A percentile compares a stretch with the other conserved stretches of the same genome.
Conservation (phyloP, 2,113 vertebrate genomes). For the Bufo bufo region DNA sequence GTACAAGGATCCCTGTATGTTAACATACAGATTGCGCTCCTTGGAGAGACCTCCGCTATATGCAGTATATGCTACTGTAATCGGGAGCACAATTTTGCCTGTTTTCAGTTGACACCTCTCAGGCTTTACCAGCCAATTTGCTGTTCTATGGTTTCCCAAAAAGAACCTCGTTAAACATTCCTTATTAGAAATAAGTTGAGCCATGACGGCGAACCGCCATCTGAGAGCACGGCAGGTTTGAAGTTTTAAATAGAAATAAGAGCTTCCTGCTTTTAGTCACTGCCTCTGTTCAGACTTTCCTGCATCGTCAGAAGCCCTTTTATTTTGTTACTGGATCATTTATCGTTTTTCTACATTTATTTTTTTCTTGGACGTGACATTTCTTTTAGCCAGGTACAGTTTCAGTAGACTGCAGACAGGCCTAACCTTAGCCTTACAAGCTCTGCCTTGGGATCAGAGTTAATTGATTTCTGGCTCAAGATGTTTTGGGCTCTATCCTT, state of each 20-base stretch:
- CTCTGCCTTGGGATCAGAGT: conserved; percentile 38
- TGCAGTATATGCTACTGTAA: background rate
- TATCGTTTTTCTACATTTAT: conserved; percentile 4
- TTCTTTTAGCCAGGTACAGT: conserved; percentile 43
- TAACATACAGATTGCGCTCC: background rate
- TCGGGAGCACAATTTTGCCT: background rate
- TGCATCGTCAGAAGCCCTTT: conserved; percentile 33
- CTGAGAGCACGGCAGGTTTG: background rate
- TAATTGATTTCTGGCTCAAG: conserved; percentile 55
- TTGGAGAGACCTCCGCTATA: background rate
- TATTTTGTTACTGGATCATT: conserved; percentile 36
- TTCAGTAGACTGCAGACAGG: conserved; percentile 16
- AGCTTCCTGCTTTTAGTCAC: background rate
- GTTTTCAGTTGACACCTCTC: background rate
- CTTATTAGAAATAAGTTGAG: conserved; percentile 27
- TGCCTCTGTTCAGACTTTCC: conserved; percentile 11
- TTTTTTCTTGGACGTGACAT: conserved; percentile 23
- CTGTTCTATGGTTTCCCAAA: background rate
- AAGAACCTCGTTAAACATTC: conserved; percentile 19
- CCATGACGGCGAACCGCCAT: background rate
- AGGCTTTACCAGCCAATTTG: background rate
- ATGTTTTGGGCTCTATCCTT: conserved; percentile 37
- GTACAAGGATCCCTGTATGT: conserved; percentile 6
- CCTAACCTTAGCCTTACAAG: conserved; percentile 47
- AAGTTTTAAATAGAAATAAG: conserved; percentile 12